Evolutionary conservation across 2,113 vertebrate genomes (phyloP), one percentile per base, ranked within the genome.

Genomic region (Sporophila hypoxantha): DNA sequence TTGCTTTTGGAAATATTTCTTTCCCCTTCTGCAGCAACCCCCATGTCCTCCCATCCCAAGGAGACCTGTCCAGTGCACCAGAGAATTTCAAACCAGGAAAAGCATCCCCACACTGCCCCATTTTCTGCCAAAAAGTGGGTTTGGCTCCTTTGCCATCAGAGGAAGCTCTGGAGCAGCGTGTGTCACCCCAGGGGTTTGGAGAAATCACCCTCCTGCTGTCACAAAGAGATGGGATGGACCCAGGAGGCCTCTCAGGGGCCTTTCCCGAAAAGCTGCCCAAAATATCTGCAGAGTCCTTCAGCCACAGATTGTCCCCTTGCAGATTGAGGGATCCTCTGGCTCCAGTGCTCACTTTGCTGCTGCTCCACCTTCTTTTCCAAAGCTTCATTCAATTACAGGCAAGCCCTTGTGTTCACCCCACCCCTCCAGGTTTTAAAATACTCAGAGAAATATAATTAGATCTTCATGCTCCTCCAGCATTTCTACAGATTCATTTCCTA

Each of bases 161-260:
- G 22, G 65, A 34, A 37, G 60, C 30, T 42, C 50, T 37, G 65
- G 42, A 49, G 32, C 59, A 42, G 25, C 0, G 5, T 25, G 47
- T 55, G 80, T 29, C 2, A 0, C 50, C 70, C 29, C 5, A 6
- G 8, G 34, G 11, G 7, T 3, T 9, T 60, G 56, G 39, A 30
- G 56, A 16, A 36, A 69, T 55, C 34, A 1, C 22, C 23, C 26
- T 69, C 14, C 21, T 26, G 3, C 17, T 15, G 7, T 21, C 60
- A 20, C 41, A 37, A 0, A 0, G 5, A 25, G 47, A 15, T 6
- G 52, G 61, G 37, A 17, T 1, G 2, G 16, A 13, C 32, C 56
- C 47, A 27, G 14, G 14, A 26, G 52, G 7, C 21, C 23, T 59
- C 32, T 10, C 19, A 36, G 37, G 37, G 20, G 53, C 1, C 6